These are phyloP conservation scores for Chalcis sispes DNA, from an alignment of 2,888 invertebrate genomes.

Conservation along the genomic window DNA sequence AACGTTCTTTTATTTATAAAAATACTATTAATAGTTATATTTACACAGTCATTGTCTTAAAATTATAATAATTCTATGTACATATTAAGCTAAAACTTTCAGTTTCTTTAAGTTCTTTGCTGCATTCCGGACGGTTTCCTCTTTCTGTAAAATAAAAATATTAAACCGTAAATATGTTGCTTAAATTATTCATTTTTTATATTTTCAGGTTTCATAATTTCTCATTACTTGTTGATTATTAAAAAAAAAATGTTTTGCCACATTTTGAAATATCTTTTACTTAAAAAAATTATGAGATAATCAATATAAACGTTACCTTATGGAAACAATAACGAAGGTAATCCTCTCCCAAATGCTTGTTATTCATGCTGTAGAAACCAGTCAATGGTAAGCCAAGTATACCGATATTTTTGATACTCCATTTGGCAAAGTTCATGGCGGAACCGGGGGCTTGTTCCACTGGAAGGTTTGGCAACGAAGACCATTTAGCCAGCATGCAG, in stretches of 20 bases:
- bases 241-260: too few relatives aligned
- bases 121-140: constrained; percentile 76
- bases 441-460: constrained; percentile 84
- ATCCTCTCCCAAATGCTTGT: constrained; percentile 89
- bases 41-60: too few relatives aligned
- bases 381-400: constrained; percentile 96
- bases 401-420: constrained; percentile 94
- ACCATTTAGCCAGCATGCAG: constrained; percentile 80
- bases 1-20: too few relatives aligned
- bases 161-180: constrained; percentile 29
- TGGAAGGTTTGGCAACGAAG: constrained; percentile 82
- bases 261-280: too few relatives aligned
- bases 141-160: constrained; percentile 81
- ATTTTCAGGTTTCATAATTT: too few relatives aligned
- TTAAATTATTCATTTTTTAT: too few relatives aligned
- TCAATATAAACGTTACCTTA: constrained; percentile 82
- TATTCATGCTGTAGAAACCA: constrained; percentile 89
- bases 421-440: constrained; percentile 96
- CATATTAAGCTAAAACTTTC: background rate
- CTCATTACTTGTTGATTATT: too few relatives aligned
- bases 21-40: too few relatives aligned
- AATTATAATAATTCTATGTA: too few relatives aligned
- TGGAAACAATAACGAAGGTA: constrained; percentile 96
- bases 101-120: constrained; percentile 71
- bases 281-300: too few relatives aligned